phyloP scores from a whole-genome alignment of 2,888 invertebrate genomes.

The Podabrus alpinus region DNA sequence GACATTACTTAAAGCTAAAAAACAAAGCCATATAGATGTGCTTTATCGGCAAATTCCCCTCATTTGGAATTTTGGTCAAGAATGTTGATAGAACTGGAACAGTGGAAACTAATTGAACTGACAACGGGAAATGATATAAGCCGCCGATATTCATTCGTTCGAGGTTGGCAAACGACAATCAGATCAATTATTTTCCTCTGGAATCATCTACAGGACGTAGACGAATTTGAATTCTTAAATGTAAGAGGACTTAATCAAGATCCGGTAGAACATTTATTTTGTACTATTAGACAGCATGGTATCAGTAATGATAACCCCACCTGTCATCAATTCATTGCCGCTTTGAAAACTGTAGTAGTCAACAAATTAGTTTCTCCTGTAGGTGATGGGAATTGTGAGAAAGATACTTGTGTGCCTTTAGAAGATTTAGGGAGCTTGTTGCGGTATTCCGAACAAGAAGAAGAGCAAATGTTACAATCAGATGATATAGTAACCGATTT shows the following conservation, averaged over 20 bases:
- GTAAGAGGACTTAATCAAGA: too few species aligned
- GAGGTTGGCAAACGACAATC: background rate
- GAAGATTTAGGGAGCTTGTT: too few species aligned
- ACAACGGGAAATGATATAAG: background rate
- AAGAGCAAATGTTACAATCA: too few species aligned
- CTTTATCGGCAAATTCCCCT: constrained; percentile 8
- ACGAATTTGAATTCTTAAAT: too few species aligned
- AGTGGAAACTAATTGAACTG: constrained; percentile 12
- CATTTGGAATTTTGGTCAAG: constrained; percentile 17
- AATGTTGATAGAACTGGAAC: background rate
- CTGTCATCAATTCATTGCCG: background rate
- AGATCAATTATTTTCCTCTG: too few species aligned
- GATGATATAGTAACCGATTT: too few species aligned
- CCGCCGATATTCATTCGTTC: background rate
- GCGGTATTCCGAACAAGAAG: too few species aligned
- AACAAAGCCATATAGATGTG: constrained; percentile 22
- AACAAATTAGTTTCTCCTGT: too few species aligned
- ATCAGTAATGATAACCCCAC: too few species aligned
- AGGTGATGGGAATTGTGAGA: constrained; percentile 5
- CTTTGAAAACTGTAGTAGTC: background rate
- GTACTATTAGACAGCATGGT: too few species aligned
- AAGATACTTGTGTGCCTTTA: background rate
- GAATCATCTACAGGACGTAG: background rate
- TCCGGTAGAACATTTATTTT: too few species aligned
- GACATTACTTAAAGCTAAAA: background rate